phyloP scores from a whole-genome alignment of 2,113 vertebrate species.

The Chaetorhynchus papuensis region DNA sequence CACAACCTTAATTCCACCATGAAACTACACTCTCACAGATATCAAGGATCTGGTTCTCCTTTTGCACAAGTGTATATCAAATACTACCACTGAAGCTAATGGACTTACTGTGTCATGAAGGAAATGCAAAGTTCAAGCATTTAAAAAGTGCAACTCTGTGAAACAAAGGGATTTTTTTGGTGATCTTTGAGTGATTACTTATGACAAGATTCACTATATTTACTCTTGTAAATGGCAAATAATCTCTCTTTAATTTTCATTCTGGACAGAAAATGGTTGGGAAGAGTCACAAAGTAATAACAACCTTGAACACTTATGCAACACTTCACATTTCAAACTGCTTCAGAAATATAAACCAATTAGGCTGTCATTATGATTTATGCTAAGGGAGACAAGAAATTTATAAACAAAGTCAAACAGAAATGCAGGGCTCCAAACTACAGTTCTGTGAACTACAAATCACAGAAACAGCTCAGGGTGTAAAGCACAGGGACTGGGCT shows the following conservation, averaged over 20 bases:
- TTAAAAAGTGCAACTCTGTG: neutral
- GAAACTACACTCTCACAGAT: neutral
- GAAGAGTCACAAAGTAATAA: conserved; percentile 38
- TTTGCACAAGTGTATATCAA: neutral
- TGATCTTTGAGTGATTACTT: neutral
- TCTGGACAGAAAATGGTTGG: conserved; percentile 4
- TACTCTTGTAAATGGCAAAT: conserved; percentile 22
- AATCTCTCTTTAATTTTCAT: conserved; percentile 22
- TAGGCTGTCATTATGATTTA: conserved; percentile 50
- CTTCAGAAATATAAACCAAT: conserved; percentile 52
- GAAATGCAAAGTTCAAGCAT: neutral
- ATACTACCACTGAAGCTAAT: neutral
- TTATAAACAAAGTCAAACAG: conserved; percentile 46
- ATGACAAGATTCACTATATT: conserved; percentile 5
- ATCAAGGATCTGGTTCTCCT: neutral
- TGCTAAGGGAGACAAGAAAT: conserved; percentile 37
- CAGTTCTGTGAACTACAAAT: neutral
- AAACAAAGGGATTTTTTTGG: neutral
- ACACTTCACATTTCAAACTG: conserved; percentile 39
- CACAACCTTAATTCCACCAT: neutral
- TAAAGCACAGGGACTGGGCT: neutral
- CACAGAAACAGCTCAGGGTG: neutral
- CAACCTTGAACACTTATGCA: conserved; percentile 26
- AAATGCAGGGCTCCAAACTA: neutral
- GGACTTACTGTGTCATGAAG: neutral